Conservation (phyloP, 2,113 vertebrate genomes). For the Pipra filicauda region DNA sequence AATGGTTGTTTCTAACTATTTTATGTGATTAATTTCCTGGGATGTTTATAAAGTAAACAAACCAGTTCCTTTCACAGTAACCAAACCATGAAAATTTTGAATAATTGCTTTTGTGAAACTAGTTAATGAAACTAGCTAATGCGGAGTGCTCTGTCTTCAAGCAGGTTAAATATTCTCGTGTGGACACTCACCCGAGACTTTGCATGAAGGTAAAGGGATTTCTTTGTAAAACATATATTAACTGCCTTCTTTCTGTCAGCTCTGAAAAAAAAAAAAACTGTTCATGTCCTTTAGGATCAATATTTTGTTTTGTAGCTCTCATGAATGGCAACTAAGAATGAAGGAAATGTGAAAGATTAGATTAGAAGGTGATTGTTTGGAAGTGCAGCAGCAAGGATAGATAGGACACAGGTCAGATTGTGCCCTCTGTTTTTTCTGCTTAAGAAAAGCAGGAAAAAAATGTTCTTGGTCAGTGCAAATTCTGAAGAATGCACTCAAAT, state of each 20-base stretch:
- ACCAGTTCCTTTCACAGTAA: background rate
- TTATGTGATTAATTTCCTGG: background rate
- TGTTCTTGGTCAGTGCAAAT: background rate
- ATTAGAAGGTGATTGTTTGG: background rate
- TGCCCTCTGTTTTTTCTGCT: background rate
- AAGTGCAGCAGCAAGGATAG: background rate
- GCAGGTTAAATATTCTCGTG: conserved; percentile 78
- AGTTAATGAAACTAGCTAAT: background rate
- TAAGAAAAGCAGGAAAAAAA: background rate
- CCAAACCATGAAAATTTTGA: background rate
- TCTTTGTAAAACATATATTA: background rate
- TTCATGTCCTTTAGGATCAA: background rate
- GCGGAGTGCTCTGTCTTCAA: background rate
- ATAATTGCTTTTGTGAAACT: background rate
- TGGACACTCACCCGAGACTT: conserved; percentile 84
- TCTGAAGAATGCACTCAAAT: background rate
- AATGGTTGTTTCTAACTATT: background rate
- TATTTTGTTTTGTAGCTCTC: background rate
- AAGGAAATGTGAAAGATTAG: background rate
- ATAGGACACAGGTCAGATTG: background rate
- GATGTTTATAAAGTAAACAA: background rate
- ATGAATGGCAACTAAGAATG: background rate
- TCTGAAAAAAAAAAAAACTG: background rate
- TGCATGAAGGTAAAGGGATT: conserved; percentile 84
- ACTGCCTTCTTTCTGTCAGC: background rate